Percentiles rank a stretch among this genome's conserved stretches.
Conservation (phyloP, 2,888 invertebrate genomes). For the Pardosa pseudoannulata region DNA sequence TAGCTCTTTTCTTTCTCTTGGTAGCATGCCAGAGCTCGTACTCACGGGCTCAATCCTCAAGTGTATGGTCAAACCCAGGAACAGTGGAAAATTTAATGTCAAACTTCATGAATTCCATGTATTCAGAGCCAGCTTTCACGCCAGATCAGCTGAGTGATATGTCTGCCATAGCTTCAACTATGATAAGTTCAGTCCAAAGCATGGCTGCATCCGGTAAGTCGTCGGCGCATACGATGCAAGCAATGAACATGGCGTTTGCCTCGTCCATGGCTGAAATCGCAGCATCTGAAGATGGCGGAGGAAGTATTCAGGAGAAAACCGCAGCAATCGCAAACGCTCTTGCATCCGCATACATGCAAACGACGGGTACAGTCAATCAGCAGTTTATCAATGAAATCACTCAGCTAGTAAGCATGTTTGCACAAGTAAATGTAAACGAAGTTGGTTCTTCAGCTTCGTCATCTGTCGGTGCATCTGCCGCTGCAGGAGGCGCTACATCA, state of each 20-base stretch:
- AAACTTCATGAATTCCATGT: not conserved
- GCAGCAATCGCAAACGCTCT: slow-evolving; percentile 11
- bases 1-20: too few species aligned
- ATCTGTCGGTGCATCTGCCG: too few species aligned
- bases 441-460: too few species aligned
- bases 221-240: slow-evolving; percentile 11
- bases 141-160: slow-evolving; percentile 25
- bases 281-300: slow-evolving; percentile 1
- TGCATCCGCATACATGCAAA: slow-evolving; percentile 1
- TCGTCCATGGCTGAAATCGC: slow-evolving; percentile 39
- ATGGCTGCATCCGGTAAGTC: slow-evolving; percentile 6
- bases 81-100: slow-evolving; percentile 2
- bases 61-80: not conserved
- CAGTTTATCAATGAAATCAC: slow-evolving; percentile 25
- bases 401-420: slow-evolving; percentile 21
- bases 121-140: not conserved
- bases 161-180: not conserved
- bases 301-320: not conserved
- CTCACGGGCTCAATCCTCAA: too few species aligned
- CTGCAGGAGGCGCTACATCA: not conserved
- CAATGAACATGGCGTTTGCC: slow-evolving; percentile 45
- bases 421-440: slow-evolving; percentile 5
- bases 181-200: slow-evolving; percentile 13
- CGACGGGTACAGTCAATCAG: slow-evolving; percentile 13
- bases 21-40: too few species aligned